These are phyloP conservation scores for Coenobita brevimanus DNA, from an alignment of 1,140 invertebrate species.

Conservation along the genomic window DNA sequence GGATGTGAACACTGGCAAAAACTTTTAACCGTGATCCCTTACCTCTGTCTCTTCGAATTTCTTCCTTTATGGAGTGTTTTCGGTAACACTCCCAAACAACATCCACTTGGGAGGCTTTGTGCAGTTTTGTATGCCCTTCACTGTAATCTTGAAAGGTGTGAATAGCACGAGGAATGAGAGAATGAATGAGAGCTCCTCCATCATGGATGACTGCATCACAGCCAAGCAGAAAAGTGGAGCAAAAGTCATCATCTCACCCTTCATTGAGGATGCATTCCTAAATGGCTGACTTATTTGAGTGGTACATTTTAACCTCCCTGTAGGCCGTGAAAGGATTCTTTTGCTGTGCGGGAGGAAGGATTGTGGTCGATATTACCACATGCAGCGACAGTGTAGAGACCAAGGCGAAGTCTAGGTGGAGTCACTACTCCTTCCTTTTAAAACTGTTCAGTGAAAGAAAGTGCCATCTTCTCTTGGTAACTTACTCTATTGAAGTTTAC, in stretches of 20 bases:
- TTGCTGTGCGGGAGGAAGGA: not conserved
- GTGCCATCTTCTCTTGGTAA: no score
- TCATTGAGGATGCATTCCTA: not conserved
- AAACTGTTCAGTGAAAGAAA: no score
- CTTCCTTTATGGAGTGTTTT: not conserved
- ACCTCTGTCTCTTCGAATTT: conserved; percentile 15
- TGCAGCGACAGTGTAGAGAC: no score
- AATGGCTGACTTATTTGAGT: no score
- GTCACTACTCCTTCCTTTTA: no score
- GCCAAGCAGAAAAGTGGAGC: no score
- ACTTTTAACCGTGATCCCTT: not conserved
- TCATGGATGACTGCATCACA: conserved; percentile 4
- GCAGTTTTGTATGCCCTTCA: not conserved
- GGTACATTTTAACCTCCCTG: not conserved
- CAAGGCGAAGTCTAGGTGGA: no score
- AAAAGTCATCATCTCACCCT: not conserved
- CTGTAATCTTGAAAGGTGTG: conserved; percentile 5
- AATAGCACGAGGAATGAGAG: not conserved
- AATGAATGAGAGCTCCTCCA: conserved; percentile 8
- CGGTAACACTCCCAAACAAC: conserved; percentile 8
- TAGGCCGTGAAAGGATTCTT: not conserved
- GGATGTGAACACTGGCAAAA: no score
- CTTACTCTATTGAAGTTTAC: no score
- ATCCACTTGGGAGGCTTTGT: conserved; percentile 10
- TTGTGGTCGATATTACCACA: not conserved